Conservation (phyloP, 2,888 invertebrate genomes). For the Heteropelma amictum region DNA sequence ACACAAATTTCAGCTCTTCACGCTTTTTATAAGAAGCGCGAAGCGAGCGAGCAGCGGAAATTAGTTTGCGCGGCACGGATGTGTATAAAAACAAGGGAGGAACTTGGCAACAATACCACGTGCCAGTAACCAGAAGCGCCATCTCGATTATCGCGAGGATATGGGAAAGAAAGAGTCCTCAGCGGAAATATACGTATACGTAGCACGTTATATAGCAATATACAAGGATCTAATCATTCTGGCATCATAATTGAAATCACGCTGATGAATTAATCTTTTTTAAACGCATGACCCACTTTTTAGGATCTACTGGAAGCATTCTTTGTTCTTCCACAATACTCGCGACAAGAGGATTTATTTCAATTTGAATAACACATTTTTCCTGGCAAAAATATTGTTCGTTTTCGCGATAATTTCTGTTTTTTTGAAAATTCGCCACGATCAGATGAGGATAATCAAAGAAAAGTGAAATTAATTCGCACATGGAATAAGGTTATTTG, state of each 20-base stretch:
- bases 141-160: slow-evolving; percentile 16
- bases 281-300: background rate
- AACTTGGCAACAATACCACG: slow-evolving; percentile 42
- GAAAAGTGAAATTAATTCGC: no score
- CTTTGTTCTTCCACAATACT: no score
- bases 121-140: slow-evolving; percentile 10
- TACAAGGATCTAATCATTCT: background rate
- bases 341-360: no score
- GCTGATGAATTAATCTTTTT: background rate
- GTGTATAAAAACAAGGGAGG: slow-evolving; percentile 1
- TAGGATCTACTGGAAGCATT: no score
- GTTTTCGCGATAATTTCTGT: no score
- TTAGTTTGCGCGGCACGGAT: slow-evolving; percentile 17
- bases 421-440: no score
- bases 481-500: no score
- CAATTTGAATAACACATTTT: no score
- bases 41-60: slow-evolving; percentile 50
- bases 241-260: background rate
- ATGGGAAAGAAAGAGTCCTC: background rate
- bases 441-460: no score
- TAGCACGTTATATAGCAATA: background rate
- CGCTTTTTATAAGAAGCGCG: slow-evolving; percentile 30
- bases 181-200: background rate
- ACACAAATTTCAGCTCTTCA: background rate
- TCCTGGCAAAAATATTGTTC: no score